phyloP scores from a whole-genome alignment of 2,113 vertebrate genomes.

The Platanista minor region DNA sequence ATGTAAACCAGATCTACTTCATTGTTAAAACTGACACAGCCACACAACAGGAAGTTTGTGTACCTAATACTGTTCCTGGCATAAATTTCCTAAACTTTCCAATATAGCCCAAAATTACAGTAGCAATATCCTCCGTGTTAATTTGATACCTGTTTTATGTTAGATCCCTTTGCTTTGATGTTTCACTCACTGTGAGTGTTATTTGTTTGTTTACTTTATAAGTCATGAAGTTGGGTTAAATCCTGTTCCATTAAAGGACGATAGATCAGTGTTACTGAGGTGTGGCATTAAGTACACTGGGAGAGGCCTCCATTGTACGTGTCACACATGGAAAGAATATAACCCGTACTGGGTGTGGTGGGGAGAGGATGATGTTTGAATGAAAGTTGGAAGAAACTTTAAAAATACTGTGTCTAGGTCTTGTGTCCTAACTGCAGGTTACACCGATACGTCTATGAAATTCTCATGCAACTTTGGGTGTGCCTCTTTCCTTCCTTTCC shows the following conservation, averaged over 20 bases:
- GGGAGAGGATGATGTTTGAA: constrained; percentile 9
- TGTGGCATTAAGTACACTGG: neutral
- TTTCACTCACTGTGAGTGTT: neutral
- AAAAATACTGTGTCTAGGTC: neutral
- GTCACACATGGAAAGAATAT: neutral
- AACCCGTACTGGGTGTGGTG: constrained; percentile 31
- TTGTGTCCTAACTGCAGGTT: neutral
- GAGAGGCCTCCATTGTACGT: neutral
- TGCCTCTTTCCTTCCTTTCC: neutral
- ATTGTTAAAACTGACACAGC: neutral
- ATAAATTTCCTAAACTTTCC: constrained; percentile 8
- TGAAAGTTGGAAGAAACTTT: constrained; percentile 29
- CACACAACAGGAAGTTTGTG: neutral
- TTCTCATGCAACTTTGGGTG: neutral
- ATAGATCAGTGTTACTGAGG: constrained; percentile 3
- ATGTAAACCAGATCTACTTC: neutral
- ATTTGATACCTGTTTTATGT: neutral
- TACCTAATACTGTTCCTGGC: neutral
- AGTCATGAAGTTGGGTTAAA: neutral
- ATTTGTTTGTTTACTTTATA: neutral
- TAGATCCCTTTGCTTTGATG: neutral
- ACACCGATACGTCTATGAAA: neutral
- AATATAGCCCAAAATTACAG: neutral
- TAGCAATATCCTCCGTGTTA: neutral
- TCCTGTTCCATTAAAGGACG: constrained; percentile 7